Percentiles rank a stretch among this genome's conserved stretches.
Evolutionary conservation across 2,888 invertebrate genomes (phyloP).

Genomic region (Brenthis ino): DNA sequence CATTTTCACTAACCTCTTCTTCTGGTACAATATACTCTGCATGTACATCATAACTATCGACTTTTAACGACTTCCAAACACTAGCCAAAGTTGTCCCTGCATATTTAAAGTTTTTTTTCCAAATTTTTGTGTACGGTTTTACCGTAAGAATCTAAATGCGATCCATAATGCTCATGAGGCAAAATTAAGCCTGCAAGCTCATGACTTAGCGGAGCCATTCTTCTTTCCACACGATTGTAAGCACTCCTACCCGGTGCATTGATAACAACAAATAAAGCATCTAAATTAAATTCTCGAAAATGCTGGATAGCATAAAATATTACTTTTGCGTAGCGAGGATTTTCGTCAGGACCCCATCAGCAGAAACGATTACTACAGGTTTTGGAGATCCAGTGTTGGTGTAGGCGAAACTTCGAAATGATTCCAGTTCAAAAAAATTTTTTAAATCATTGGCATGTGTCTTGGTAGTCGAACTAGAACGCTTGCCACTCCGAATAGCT

Average conservation of each 20-base stretch:
- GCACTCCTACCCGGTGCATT: constrained; percentile 36
- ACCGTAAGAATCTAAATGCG: constrained; percentile 31
- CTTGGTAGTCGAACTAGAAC: no score
- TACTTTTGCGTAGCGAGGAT: constrained; percentile 33
- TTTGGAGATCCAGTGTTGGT: no score
- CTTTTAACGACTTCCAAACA: constrained; percentile 20
- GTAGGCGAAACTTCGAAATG: no score
- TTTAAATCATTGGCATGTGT: no score
- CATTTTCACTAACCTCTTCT: constrained; percentile 15
- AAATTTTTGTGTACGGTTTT: constrained; percentile 21
- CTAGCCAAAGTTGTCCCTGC: constrained; percentile 22
- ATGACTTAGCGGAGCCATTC: constrained; percentile 28
- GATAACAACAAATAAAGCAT: constrained; percentile 33
- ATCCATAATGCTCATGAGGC: constrained; percentile 35
- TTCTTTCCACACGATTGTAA: constrained; percentile 33
- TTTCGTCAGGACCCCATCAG: neutral
- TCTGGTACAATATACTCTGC: constrained; percentile 18
- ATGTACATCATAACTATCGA: constrained; percentile 12
- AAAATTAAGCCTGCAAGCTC: constrained; percentile 32
- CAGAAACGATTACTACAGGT: no score
- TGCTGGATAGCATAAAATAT: constrained; percentile 31
- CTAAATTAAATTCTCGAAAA: constrained; percentile 36
- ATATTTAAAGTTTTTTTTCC: constrained; percentile 22
- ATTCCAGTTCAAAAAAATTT: no score
- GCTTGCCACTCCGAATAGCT: no score